Conservation (phyloP, 2,797 vertebrate genomes). For the Eidolon dupreanum region DNA sequence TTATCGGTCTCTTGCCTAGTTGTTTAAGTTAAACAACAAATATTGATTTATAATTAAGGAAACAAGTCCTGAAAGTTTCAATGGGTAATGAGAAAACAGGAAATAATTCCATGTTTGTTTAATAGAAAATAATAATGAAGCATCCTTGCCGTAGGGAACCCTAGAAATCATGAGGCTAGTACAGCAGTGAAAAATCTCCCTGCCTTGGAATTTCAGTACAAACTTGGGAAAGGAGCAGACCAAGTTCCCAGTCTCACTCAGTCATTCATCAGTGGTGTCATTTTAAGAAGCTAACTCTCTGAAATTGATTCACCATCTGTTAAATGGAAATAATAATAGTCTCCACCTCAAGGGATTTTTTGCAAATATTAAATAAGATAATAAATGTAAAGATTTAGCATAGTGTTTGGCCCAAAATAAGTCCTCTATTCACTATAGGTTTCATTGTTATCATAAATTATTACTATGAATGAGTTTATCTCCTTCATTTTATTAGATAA, state of each 20-base stretch:
- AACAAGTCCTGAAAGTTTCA: not conserved
- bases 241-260: not conserved
- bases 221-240: not conserved
- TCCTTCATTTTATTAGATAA: not conserved
- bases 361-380: not conserved
- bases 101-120: slow-evolving; percentile 40
- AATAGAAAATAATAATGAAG: not conserved
- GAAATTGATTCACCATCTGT: not conserved
- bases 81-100: slow-evolving; percentile 35
- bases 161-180: not conserved
- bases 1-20: slow-evolving; percentile 20
- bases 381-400: not conserved
- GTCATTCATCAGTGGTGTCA: not conserved
- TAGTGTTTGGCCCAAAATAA: not conserved
- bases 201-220: not conserved
- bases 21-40: slow-evolving; percentile 65
- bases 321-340: not conserved
- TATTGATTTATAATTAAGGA: slow-evolving; percentile 64
- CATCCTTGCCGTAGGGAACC: not conserved
- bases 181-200: not conserved
- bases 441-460: not conserved
- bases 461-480: not conserved
- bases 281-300: not conserved
- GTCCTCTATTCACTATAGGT: not conserved
- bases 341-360: not conserved